Conservation (phyloP, 1,140 invertebrate genomes). For the Monomorium pharaonis region DNA sequence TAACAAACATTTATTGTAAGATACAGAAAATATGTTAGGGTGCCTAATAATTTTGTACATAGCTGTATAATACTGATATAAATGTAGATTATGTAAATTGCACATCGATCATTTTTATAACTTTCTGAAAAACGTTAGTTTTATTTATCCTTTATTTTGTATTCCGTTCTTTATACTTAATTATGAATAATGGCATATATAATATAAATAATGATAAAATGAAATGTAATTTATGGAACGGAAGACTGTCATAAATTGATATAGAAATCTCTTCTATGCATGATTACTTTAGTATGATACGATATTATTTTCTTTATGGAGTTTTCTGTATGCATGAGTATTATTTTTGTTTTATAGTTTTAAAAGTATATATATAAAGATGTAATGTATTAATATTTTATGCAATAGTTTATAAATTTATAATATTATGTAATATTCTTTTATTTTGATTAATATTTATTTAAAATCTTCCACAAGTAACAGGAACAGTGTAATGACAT, state of each 20-base stretch:
- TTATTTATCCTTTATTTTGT: background rate
- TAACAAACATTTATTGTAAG: too few relatives aligned
- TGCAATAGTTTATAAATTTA: background rate
- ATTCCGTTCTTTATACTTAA: background rate
- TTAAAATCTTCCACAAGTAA: background rate
- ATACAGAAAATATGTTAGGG: too few relatives aligned
- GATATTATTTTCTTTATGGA: background rate
- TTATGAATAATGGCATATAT: background rate
- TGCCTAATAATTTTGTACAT: too few relatives aligned
- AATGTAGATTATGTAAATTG: background rate
- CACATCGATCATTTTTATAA: background rate
- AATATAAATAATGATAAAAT: background rate
- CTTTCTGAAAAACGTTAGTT: background rate
- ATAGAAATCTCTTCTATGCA: background rate
- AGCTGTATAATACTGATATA: background rate
- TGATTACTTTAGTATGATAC: background rate
- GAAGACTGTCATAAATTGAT: background rate
- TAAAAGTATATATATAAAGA: background rate
- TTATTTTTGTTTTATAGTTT: background rate
- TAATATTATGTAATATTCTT: background rate
- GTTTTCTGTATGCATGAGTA: background rate
- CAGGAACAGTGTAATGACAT: background rate
- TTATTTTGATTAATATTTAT: slow-evolving; percentile 35
- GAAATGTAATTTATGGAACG: background rate
- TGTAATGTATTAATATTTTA: background rate